Base-by-base conservation (phyloP, 1,140 invertebrate species). In the Oryzaephilus surinamensis region DNA sequence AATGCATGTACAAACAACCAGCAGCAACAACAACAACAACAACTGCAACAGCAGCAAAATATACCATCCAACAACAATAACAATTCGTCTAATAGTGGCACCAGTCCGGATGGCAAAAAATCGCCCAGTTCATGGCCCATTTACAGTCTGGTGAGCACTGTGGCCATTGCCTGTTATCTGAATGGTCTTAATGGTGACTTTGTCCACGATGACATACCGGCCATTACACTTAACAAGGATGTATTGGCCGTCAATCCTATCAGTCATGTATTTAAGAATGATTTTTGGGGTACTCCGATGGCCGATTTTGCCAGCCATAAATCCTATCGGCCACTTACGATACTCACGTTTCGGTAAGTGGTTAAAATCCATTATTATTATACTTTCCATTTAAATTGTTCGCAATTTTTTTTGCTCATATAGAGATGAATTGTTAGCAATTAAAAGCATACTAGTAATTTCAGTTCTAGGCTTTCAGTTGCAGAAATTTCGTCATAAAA, bases 271-370 rank as follows among this genome's bases (percentile, higher is more conserved):
- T 79, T 90, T 48, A 68, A 71, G 43, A 85, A 93, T 63, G 89
- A 94, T 60, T 94, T 92, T 57, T 94, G 88, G 89, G 88, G 88
- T 7, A 90, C 83, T 16, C 82, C 85, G 4, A 89, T 94, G 83
- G 70, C 76, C 8, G 83, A 89, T 61, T 66, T 77, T 16, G 72
- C 68, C 51, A 88, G 84, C 54, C 85, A 90, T 62, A 88, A 89
- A 64, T 86, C 82, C 14, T 89, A 87, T 59, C 67, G 85, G 41
- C 85, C 85, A 10, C 65, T 90, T 21, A 90, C 85, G 3, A 81
- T 81, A 20, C 65, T 89, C 32, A 82, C 82, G 28, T 89, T 87
- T 64, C 76, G 84, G 87, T 92, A 63, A 76, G 74, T 52, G 13
- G n/a, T n/a, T n/a, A n/a, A n/a, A n/a, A n/a, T n/a, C n/a, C n/a